Conservation (phyloP, 2,113 vertebrate genomes). For the Struthidea cinerea region DNA sequence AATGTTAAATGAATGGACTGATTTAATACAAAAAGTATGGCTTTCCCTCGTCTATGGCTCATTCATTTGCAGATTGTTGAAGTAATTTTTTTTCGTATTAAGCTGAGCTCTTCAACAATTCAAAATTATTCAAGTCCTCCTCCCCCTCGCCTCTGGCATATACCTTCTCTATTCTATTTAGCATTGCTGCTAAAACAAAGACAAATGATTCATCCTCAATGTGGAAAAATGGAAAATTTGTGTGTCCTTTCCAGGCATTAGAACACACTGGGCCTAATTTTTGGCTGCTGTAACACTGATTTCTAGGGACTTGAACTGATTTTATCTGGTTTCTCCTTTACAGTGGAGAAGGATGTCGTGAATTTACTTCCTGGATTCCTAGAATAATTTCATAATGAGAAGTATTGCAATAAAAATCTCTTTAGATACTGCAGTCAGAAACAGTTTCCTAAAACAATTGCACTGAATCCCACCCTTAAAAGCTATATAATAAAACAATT, state of each 20-base stretch:
- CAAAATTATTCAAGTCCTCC: neutral
- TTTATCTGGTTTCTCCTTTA: slow-evolving; percentile 18
- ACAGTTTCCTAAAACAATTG: neutral
- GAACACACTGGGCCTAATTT: neutral
- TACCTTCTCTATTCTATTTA: slow-evolving; percentile 43
- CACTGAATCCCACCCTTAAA: neutral
- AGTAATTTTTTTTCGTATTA: slow-evolving; percentile 9
- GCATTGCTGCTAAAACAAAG: slow-evolving; percentile 52
- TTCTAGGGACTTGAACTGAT: slow-evolving; percentile 3
- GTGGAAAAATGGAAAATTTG: slow-evolving; percentile 31
- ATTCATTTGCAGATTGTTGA: slow-evolving; percentile 20
- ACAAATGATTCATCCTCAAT: slow-evolving; percentile 37
- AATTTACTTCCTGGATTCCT: slow-evolving; percentile 27
- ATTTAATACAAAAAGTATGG: slow-evolving; percentile 51
- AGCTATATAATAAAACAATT: neutral
- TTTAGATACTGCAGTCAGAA: neutral
- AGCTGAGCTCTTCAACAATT: slow-evolving; percentile 8
- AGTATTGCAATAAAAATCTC: neutral
- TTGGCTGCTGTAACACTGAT: neutral
- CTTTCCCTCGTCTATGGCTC: neutral
- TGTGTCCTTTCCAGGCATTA: slow-evolving; percentile 46
- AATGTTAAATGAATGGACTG: slow-evolving; percentile 21
- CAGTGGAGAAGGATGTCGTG: neutral
- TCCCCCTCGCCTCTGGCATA: neutral
- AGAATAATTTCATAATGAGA: slow-evolving; percentile 9